Evolutionary conservation across 2,888 invertebrate species (phyloP), one percentile per base, ranked within the genome.

Genomic region (Ophonus ardosiacus): DNA sequence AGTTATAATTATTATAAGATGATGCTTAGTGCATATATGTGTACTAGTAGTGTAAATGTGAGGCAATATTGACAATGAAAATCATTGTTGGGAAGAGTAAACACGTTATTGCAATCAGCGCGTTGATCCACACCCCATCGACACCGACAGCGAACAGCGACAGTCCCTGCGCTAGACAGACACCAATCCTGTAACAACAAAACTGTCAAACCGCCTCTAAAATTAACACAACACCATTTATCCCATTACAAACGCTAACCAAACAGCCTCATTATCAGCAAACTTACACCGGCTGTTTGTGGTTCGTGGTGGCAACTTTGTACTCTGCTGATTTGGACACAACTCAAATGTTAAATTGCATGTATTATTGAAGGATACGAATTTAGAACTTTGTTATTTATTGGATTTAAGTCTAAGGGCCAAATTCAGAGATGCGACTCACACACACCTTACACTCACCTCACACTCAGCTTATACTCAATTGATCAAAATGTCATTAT

Each of bases 181-280:
- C 71, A 43, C 71, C 40, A 74, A 40, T 74, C 71, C 71, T 74
- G 17, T 40, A 40, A 74, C 71, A 74, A 74, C 71, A 74, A 74
- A 74, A 74, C 51, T 74, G 71, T 74, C 71, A 74, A 74, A 74
- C 71, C 43, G 43, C 71, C 71, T 74, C 71, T 40, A 38, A 74
- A 74, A 74, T 74, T 74, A 74, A 74, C 71, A 74, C 71, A 74
- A 43, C 18, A 40, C 8, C 71, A 43, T 74, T 74, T 74, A 74
- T 74, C 71, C 71, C 71, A 74, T 74, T 74, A 74, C 71, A 74
- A 74, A 74, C 71, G 43, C 71, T 17, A 74, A 74, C 71, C 38
- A 68, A 68, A 68, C 38, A 68, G 40, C 71, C 71, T 43, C 43
- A 74, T 74, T 43, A 74, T 43, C 71, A 74, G 43, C 71, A 74